Evolutionary conservation across 2,113 vertebrate species (phyloP).

Genomic region (Tyrannus savana): DNA sequence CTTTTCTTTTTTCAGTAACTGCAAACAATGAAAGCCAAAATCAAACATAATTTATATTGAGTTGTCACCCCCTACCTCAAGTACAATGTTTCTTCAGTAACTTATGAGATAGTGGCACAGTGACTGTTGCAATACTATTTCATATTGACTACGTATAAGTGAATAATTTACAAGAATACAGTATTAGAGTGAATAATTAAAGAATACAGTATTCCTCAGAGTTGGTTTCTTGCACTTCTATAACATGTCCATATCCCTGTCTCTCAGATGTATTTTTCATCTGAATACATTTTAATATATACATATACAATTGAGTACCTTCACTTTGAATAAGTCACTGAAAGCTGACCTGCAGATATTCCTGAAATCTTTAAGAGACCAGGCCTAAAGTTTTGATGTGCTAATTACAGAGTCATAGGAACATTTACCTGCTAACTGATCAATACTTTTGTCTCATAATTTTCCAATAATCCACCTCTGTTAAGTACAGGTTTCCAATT

Average conservation of each 20-base stretch:
- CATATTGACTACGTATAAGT: not conserved
- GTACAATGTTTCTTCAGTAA: not conserved
- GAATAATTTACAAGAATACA: not conserved
- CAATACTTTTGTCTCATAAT: not conserved
- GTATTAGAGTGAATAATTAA: not conserved
- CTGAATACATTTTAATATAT: constrained; percentile 2
- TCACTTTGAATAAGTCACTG: not conserved
- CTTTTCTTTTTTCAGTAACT: not conserved
- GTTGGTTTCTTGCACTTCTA: not conserved
- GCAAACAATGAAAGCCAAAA: not conserved
- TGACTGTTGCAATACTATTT: not conserved
- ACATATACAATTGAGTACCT: not conserved
- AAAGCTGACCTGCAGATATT: not conserved
- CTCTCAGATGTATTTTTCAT: not conserved
- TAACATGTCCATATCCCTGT: not conserved
- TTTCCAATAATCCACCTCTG: not conserved
- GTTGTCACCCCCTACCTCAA: not conserved
- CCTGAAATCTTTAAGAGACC: not conserved
- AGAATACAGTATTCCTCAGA: not conserved
- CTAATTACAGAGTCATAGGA: not conserved
- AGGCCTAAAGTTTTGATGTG: not conserved
- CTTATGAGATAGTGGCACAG: not conserved
- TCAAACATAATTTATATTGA: not conserved
- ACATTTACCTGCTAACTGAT: not conserved
- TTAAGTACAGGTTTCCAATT: not conserved